Conservation (phyloP, 1,140 invertebrate genomes). For the Rhynchophorus ferrugineus region DNA sequence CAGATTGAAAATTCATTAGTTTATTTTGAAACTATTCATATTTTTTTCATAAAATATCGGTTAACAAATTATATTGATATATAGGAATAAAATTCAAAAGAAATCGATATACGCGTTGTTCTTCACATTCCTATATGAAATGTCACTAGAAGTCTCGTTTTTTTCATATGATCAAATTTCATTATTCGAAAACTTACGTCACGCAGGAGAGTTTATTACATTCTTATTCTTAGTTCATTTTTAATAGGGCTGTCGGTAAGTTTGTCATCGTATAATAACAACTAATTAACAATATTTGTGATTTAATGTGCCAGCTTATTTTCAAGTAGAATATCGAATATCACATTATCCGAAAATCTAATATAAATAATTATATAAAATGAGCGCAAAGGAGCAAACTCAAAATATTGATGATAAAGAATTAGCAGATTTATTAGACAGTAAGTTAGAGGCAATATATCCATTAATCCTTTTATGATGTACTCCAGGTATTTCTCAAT, state of each 20-base stretch:
- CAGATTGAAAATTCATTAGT: no score
- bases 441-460: constrained; percentile 26
- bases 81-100: not conserved
- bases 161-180: constrained; percentile 6
- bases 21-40: no score
- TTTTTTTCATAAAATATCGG: no score
- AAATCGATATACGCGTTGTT: not conserved
- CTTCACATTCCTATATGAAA: not conserved
- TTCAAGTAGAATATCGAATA: not conserved
- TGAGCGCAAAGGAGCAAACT: constrained; percentile 29
- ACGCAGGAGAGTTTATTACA: not conserved
- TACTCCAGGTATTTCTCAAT: no score
- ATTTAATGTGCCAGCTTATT: not conserved
- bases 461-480: no score
- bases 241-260: not conserved
- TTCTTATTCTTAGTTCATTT: not conserved
- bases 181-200: constrained; percentile 1
- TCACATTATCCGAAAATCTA: not conserved
- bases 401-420: constrained; percentile 31
- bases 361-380: constrained; percentile 20
- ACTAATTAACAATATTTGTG: not conserved
- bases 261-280: not conserved
- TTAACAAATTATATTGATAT: no score
- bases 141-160: not conserved
- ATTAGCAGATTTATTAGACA: constrained; percentile 36